Evolutionary conservation across 2,797 vertebrate species (phyloP).

Genomic region (Anguilla pacifica): DNA sequence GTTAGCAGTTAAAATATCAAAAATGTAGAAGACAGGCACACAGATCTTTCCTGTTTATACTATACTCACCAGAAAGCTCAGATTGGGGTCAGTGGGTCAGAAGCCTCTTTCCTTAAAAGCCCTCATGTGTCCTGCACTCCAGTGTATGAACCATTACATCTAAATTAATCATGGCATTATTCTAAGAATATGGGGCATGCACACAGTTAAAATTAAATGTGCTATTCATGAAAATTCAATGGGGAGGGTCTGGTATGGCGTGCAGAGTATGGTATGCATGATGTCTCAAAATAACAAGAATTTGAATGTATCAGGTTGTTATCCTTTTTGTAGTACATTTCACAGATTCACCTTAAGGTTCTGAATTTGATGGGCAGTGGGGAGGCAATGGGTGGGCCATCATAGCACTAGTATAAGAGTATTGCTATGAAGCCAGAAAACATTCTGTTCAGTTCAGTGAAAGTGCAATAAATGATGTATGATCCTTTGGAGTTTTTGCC

Average conservation of each 20-base stretch:
- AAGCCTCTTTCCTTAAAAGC: constrained; percentile 28
- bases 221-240: constrained; percentile 11
- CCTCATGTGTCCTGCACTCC: constrained; percentile 15
- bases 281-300: not conserved
- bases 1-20: not conserved
- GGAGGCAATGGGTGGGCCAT: not conserved
- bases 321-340: not conserved
- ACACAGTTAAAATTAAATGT: constrained; percentile 29
- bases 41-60: not conserved
- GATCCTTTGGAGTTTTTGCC: no score
- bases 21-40: not conserved
- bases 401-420: not conserved
- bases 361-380: not conserved
- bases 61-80: constrained; percentile 10
- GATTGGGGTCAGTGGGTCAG: constrained; percentile 46
- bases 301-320: not conserved
- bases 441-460: not conserved
- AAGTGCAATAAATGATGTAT: not conserved
- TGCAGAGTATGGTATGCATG: not conserved
- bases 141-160: constrained; percentile 38
- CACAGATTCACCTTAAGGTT: not conserved
- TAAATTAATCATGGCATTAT: constrained; percentile 58
- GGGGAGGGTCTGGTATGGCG: not conserved
- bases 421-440: not conserved
- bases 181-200: constrained; percentile 47